A percentile compares a stretch with the other conserved stretches of the same genome.
phyloP scores from a whole-genome alignment of 2,888 invertebrate species.

The Alloplasta piceator region DNA sequence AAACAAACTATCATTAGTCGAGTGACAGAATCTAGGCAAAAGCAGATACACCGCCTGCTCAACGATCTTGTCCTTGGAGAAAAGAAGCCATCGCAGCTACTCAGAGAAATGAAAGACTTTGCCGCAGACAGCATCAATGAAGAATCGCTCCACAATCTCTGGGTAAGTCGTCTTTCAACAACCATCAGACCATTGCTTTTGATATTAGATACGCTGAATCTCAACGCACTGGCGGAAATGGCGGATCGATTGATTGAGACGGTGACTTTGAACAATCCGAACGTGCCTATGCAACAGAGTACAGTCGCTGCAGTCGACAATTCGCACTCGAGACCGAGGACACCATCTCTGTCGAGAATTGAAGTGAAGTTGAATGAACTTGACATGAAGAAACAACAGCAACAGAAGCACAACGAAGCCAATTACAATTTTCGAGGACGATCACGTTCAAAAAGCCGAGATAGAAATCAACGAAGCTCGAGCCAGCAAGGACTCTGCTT shows the following conservation, averaged over 20 bases:
- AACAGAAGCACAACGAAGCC: too few species aligned
- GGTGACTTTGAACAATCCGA: not conserved
- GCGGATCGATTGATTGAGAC: not conserved
- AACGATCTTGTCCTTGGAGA: constrained; percentile 20
- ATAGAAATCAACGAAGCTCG: not conserved
- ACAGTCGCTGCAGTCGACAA: not conserved
- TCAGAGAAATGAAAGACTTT: constrained; percentile 61
- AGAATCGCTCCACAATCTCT: constrained; percentile 58
- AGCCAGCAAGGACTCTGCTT: not conserved
- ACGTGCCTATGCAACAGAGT: not conserved
- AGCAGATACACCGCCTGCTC: constrained; percentile 36
- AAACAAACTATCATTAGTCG: constrained; percentile 39
- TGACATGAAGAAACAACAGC: constrained; percentile 2
- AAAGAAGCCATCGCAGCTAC: constrained; percentile 48
- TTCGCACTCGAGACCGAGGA: not conserved
- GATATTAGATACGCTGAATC: constrained; percentile 13
- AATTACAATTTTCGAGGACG: not conserved
- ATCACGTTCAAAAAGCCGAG: not conserved
- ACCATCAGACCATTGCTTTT: constrained; percentile 8
- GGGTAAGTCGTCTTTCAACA: constrained; percentile 50
- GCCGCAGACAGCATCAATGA: constrained; percentile 50
- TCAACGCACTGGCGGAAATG: constrained; percentile 25
- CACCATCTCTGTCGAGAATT: not conserved
- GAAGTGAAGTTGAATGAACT: not conserved
- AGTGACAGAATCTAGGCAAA: constrained; percentile 29